Percentiles rank a stretch among this genome's conserved stretches.
Evolutionary conservation across 2,113 vertebrate species (phyloP).

Genomic region (Mesocricetus auratus): DNA sequence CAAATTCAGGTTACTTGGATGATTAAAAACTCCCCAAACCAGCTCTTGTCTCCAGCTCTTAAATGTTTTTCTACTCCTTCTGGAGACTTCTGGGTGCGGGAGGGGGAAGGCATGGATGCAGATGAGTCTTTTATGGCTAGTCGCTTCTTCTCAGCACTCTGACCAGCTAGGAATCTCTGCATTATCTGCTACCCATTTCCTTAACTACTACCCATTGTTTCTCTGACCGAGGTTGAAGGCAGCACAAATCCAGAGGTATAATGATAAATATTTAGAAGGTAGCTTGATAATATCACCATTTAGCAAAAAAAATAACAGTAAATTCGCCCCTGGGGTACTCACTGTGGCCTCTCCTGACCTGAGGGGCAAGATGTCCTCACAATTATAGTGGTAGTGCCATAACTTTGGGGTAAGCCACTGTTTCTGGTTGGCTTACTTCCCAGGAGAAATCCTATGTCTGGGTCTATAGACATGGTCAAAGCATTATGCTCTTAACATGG

Average conservation of each 20-base stretch:
- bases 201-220: not conserved
- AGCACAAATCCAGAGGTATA: too few relatives aligned
- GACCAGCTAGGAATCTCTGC: not conserved
- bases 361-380: not conserved
- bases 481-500: not conserved
- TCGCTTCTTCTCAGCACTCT: not conserved
- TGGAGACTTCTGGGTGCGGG: not conserved
- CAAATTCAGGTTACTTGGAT: slow-evolving; percentile 24
- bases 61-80: not conserved
- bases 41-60: too few relatives aligned
- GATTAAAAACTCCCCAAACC: not conserved
- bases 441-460: not conserved
- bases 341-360: not conserved
- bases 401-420: not conserved
- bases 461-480: not conserved
- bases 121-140: not conserved
- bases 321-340: not conserved
- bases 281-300: not conserved
- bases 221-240: not conserved
- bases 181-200: not conserved
- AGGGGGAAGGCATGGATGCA: not conserved
- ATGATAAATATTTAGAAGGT: not conserved
- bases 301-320: too few relatives aligned
- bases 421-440: not conserved
- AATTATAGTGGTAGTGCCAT: not conserved